Evolutionary conservation across 1,140 invertebrate genomes (phyloP).

Genomic region (Pararge aegeria): DNA sequence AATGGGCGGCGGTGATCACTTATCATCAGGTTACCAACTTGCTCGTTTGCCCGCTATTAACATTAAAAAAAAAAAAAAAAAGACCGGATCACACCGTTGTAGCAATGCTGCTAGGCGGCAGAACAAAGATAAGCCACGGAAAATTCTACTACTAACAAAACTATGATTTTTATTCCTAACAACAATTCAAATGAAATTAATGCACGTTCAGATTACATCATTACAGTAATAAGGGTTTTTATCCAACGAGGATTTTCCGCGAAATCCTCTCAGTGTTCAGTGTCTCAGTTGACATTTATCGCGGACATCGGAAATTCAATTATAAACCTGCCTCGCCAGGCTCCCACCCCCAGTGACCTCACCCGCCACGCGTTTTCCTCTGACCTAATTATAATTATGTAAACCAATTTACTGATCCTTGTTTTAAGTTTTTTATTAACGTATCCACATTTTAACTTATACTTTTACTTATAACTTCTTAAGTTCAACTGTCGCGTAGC

Average conservation of each 20-base stretch:
- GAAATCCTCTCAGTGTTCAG: conserved; percentile 34
- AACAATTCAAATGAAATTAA: conserved; percentile 16
- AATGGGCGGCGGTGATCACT: too few species aligned
- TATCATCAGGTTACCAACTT: too few species aligned
- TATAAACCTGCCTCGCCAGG: conserved; percentile 38
- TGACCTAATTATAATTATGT: conserved; percentile 18
- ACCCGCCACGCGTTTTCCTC: conserved; percentile 5
- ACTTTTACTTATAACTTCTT: too few species aligned
- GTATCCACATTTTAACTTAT: neutral
- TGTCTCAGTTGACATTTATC: conserved; percentile 46
- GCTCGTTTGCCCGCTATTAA: too few species aligned
- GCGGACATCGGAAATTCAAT: conserved; percentile 52
- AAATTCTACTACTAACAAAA: too few species aligned
- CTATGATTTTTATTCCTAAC: too few species aligned
- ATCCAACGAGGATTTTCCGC: conserved; percentile 38
- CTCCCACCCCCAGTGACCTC: neutral
- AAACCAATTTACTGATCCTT: conserved; percentile 8
- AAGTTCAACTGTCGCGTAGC: too few species aligned
- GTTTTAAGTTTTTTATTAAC: neutral
- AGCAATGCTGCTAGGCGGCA: too few species aligned
- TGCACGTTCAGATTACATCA: conserved; percentile 46
- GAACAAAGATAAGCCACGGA: too few species aligned
- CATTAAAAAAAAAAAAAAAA: too few species aligned
- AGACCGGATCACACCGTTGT: too few species aligned
- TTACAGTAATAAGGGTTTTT: conserved; percentile 48